A percentile compares a stretch with the other conserved stretches of the same genome.
phyloP scores from a whole-genome alignment of 1,140 invertebrate genomes.

The Macrobrachium nipponense region DNA sequence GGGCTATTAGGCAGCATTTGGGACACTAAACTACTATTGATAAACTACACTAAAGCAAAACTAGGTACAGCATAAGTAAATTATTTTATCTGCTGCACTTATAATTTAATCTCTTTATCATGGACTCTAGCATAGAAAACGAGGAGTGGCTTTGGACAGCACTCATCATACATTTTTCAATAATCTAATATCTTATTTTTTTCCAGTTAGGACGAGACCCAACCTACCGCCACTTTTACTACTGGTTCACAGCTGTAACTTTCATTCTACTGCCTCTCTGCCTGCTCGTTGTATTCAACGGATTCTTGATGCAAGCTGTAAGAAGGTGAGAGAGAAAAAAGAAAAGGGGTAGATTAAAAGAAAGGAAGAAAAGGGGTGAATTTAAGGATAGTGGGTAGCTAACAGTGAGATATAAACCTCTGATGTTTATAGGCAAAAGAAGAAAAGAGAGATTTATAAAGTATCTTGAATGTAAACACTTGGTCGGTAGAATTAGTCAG shows the following conservation, averaged over 20 bases:
- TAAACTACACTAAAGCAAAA: too few relatives aligned
- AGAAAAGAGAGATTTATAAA: background rate
- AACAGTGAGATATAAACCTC: background rate
- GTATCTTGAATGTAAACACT: too few relatives aligned
- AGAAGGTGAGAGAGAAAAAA: slow-evolving; percentile 64
- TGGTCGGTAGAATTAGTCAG: background rate
- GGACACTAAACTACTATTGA: too few relatives aligned
- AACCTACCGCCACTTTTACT: slow-evolving; percentile 75
- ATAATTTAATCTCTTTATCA: too few relatives aligned
- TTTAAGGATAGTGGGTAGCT: background rate
- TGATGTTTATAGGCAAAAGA: too few relatives aligned
- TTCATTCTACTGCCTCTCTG: slow-evolving; percentile 78
- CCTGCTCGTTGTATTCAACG: slow-evolving; percentile 78
- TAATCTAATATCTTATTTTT: too few relatives aligned
- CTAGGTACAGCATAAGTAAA: too few relatives aligned
- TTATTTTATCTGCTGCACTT: too few relatives aligned
- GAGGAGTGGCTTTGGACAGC: too few relatives aligned
- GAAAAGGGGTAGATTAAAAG: slow-evolving; percentile 48
- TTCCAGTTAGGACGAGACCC: slow-evolving; percentile 32
- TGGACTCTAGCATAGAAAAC: too few relatives aligned
- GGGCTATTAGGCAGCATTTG: too few relatives aligned
- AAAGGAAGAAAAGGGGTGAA: background rate
- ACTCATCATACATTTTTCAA: background rate
- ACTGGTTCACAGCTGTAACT: slow-evolving; percentile 75
- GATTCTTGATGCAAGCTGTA: slow-evolving; percentile 77